Evolutionary conservation across 1,140 invertebrate genomes (phyloP).

Genomic region (Notospermus geniculatus): DNA sequence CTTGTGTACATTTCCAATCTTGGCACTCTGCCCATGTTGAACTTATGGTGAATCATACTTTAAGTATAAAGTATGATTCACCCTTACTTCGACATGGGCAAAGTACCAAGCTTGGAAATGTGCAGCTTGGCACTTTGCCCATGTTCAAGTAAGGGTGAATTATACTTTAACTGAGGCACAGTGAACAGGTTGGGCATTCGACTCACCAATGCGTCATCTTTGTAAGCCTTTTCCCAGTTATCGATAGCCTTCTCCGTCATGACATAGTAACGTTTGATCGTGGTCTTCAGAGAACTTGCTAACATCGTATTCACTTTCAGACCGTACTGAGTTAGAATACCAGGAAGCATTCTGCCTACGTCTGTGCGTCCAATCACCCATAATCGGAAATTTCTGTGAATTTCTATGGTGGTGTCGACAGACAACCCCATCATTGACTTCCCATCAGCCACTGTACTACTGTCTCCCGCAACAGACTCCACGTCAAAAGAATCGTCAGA

Average conservation of each 20-base stretch:
- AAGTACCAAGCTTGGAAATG: no score
- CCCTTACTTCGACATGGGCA: no score
- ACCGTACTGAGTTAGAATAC: conserved; percentile 18
- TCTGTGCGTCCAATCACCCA: conserved; percentile 44
- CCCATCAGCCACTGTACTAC: neutral
- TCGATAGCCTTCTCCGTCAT: neutral
- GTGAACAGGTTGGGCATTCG: no score
- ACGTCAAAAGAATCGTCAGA: neutral
- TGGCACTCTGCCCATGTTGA: no score
- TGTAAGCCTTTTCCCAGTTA: neutral
- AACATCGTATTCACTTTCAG: no score
- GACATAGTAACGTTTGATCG: neutral
- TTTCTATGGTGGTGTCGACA: conserved; percentile 6
- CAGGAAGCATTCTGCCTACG: conserved; percentile 37
- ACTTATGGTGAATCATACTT: no score
- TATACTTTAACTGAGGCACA: no score
- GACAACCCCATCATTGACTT: conserved; percentile 1
- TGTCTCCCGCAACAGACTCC: neutral
- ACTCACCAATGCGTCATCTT: neutral
- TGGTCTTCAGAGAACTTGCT: no score
- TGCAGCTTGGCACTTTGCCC: no score
- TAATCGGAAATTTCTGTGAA: conserved; percentile 37
- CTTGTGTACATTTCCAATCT: no score
- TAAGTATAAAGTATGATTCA: no score
- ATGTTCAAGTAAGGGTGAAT: no score